Conservation (phyloP, 2,797 vertebrate genomes). For the Sebastes steindachneri region DNA sequence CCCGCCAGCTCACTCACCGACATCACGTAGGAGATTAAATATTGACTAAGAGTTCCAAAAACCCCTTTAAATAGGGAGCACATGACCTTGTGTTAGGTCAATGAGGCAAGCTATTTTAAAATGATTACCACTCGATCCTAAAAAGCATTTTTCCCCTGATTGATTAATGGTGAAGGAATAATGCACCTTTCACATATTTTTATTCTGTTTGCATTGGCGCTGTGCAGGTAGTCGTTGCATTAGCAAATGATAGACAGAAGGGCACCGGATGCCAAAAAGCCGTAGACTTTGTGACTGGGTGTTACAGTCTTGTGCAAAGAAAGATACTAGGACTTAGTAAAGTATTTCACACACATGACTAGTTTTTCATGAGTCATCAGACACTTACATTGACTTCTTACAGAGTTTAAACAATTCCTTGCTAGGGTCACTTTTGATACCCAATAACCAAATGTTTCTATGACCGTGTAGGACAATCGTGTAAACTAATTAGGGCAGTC, state of each 20-base stretch:
- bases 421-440: neutral
- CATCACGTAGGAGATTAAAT: slow-evolving; percentile 66
- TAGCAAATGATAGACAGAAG: slow-evolving; percentile 10
- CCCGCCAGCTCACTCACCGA: slow-evolving; percentile 8
- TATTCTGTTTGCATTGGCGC: neutral
- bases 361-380: slow-evolving; percentile 19
- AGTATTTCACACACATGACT: slow-evolving; percentile 18
- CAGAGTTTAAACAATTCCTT: neutral
- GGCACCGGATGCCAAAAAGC: neutral
- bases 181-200: neutral
- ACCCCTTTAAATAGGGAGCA: neutral
- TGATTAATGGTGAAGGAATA: neutral
- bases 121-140: neutral
- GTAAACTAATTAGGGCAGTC: neutral
- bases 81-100: slow-evolving; percentile 14
- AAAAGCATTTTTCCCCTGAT: neutral
- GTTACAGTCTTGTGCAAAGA: slow-evolving; percentile 41
- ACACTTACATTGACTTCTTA: neutral
- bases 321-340: neutral
- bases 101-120: neutral
- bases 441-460: neutral
- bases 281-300: slow-evolving; percentile 43
- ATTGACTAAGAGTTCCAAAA: slow-evolving; percentile 64
- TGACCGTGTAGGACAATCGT: neutral
- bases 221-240: neutral